These are phyloP conservation scores for Xenopus petersii DNA, from an alignment of 2,797 vertebrate species.

Conservation along the genomic window DNA sequence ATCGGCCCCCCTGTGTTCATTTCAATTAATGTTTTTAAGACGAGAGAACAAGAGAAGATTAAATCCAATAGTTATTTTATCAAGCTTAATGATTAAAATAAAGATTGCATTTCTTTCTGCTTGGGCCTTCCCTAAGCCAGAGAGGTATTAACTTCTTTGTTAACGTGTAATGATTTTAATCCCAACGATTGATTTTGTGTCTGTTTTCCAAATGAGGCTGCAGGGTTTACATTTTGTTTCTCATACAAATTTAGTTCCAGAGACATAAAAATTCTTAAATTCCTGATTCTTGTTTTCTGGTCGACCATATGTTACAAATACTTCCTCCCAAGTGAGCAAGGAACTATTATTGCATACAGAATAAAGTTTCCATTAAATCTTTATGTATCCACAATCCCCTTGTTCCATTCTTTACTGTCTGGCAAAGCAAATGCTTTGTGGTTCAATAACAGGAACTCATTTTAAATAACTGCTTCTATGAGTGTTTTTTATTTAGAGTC, in stretches of 20 bases:
- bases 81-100: no score
- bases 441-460: no score
- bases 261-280: background rate
- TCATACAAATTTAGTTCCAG: background rate
- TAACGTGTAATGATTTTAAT: background rate
- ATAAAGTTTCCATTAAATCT: conserved; percentile 1
- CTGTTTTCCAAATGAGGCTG: background rate
- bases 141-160: background rate
- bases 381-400: background rate
- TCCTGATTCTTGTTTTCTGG: background rate
- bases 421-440: no score
- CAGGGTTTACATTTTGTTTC: background rate
- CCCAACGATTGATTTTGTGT: background rate
- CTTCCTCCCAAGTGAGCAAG: background rate
- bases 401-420: background rate
- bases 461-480: no score
- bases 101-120: no score
- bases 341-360: background rate
- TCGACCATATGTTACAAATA: background rate
- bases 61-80: no score
- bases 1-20: no score
- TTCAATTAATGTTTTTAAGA: no score
- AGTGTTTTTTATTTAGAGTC: no score
- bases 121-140: no score
- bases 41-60: no score